Evolutionary conservation across 2,113 vertebrate genomes (phyloP).

Genomic region (Pteruthius melanotis): DNA sequence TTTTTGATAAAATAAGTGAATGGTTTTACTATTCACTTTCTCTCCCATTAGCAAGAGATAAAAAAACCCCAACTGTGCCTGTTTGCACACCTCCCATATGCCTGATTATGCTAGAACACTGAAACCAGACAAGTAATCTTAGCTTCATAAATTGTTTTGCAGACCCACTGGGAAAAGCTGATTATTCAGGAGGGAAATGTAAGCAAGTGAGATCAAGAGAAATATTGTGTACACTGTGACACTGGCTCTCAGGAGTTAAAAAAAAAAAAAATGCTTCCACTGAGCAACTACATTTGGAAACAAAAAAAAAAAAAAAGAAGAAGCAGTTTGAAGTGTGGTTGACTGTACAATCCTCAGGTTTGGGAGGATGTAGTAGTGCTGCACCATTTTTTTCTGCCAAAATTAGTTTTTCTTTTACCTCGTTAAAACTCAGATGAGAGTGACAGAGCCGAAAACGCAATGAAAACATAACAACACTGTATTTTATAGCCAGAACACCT

Average conservation of each 20-base stretch:
- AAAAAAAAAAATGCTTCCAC: neutral
- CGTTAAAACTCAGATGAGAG: neutral
- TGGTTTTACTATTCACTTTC: neutral
- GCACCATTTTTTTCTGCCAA: neutral
- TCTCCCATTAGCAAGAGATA: neutral
- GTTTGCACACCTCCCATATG: accelerated
- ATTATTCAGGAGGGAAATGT: neutral
- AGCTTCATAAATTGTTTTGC: neutral
- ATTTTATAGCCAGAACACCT: neutral
- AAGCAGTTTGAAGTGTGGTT: neutral
- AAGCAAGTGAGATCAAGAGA: neutral
- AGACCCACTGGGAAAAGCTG: neutral
- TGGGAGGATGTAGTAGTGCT: neutral
- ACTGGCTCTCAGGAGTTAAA: neutral
- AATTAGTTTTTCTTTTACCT: neutral
- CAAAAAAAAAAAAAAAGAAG: neutral
- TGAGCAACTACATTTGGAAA: neutral
- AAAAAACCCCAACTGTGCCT: neutral
- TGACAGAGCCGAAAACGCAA: neutral
- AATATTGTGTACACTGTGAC: neutral
- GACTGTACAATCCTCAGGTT: neutral
- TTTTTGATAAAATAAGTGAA: neutral
- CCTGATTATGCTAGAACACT: neutral
- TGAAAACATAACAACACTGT: neutral
- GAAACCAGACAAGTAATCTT: neutral